These are phyloP conservation scores for Carcharodon carcharias DNA, from an alignment of 2,797 vertebrate species.

Conservation along the genomic window DNA sequence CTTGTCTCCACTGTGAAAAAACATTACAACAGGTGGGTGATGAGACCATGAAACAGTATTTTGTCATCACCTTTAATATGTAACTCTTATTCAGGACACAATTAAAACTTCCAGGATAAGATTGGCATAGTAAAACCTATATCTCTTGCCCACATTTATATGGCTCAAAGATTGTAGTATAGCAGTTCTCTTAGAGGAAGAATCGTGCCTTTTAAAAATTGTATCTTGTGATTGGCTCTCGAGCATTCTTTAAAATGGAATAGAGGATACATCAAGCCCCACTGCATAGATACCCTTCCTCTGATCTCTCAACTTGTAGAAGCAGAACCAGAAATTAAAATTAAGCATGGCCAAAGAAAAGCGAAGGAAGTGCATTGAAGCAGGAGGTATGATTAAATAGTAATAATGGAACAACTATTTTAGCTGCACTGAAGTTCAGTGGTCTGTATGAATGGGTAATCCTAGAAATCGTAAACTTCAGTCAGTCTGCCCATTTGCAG, in stretches of 20 bases:
- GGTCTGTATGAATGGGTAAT: background rate
- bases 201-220: background rate
- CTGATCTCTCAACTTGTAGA: background rate
- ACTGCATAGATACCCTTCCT: background rate
- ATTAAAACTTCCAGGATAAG: background rate
- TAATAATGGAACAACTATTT: background rate
- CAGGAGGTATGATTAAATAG: background rate
- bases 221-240: background rate
- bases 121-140: background rate
- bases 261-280: background rate
- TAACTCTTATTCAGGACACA: background rate
- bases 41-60: background rate
- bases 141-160: background rate
- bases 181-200: background rate
- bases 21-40: constrained; percentile 84
- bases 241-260: background rate
- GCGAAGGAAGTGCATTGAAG: background rate
- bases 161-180: background rate
- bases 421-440: background rate
- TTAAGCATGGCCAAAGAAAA: background rate
- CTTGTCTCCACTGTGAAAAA: constrained; percentile 96
- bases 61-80: background rate
- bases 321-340: background rate
- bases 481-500: background rate
- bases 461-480: background rate